phyloP scores from a whole-genome alignment of 2,797 vertebrate species.

The Megalops cyprinoides region DNA sequence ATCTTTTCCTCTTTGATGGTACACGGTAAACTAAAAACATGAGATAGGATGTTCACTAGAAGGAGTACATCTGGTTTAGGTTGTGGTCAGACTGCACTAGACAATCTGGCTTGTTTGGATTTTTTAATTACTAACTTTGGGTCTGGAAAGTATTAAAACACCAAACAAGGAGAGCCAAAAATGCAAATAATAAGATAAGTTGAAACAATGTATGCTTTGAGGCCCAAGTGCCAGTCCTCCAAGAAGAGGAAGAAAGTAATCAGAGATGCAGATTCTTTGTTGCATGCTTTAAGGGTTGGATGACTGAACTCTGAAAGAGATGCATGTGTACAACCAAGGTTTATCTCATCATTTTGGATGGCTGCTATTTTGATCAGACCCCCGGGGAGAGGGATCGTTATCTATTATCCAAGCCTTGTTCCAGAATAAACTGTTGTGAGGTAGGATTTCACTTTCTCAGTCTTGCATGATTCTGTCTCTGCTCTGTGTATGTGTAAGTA shows the following conservation, averaged over 20 bases:
- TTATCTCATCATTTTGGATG: background rate
- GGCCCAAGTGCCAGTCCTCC: background rate
- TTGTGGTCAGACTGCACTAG: slow-evolving; percentile 30
- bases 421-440: background rate
- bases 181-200: slow-evolving; percentile 7
- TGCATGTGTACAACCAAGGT: background rate
- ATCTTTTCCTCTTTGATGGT: slow-evolving; percentile 44
- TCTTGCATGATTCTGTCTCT: background rate
- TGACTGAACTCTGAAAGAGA: background rate
- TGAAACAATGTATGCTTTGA: background rate
- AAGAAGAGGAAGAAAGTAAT: slow-evolving; percentile 6
- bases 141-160: slow-evolving; percentile 30
- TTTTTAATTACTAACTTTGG: slow-evolving; percentile 40
- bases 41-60: slow-evolving; percentile 37
- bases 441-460: background rate
- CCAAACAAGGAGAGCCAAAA: background rate
- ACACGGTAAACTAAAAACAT: slow-evolving; percentile 52
- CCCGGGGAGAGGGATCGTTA: slow-evolving; percentile 2
- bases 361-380: slow-evolving; percentile 2
- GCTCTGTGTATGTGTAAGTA: background rate
- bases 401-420: background rate
- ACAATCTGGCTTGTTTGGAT: slow-evolving; percentile 40
- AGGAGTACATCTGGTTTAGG: slow-evolving; percentile 56
- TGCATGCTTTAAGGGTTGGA: background rate
- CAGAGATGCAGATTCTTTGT: background rate